Evolutionary conservation across 2,888 invertebrate species (phyloP), one percentile per base, ranked within the genome.

Genomic region (Cephus runcator): DNA sequence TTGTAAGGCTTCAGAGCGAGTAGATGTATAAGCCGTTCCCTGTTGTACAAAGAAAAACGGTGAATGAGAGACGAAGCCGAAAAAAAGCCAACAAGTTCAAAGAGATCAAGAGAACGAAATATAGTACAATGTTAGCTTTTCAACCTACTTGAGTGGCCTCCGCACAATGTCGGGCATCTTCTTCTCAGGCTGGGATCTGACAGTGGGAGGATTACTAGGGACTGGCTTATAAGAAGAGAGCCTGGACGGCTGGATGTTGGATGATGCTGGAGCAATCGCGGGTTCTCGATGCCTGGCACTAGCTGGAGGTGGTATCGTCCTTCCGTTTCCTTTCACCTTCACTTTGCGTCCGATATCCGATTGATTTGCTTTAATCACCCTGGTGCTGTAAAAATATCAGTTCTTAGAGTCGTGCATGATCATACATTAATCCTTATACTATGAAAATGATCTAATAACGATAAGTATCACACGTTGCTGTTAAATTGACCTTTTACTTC

Each of bases 1-100:
- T 98, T 98, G 93, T 96, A 98, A 83, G 98, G 96, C 93, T 96
- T 96, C 92, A 98, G 93, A 86, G 98, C 98, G 92, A 98, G 94
- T 92, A 98, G 94, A 92, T 98, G 98, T 91, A 98, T 97, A 91
- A 98, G 95, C 92, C 98, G 95, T 93, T 98, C 98, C 92, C 98
- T 97, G 93, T 88, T 94, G 93, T 91, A 91, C 90, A 89, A 92
- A 90, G 89, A 92, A 92, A 86, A 34, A 76, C 34, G 77, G 36
- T 73, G 30, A 40, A 40, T 40, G 40, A 40, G 40, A 6, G 12
- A 6, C 36, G n/a, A 35, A 4, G 31, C 15, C 40, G 35, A 73
- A 73, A 30, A 36, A 36, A 75, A 33, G 31, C 31, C 11, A 76
- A 12, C 4, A 35, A 34, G 33, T 71, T n/a, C 34, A 12, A 69